A percentile compares a stretch with the other conserved stretches of the same genome.
These are phyloP conservation scores for Bathynomus jamesi DNA, from an alignment of 1,140 invertebrate species.

Conservation along the genomic window DNA sequence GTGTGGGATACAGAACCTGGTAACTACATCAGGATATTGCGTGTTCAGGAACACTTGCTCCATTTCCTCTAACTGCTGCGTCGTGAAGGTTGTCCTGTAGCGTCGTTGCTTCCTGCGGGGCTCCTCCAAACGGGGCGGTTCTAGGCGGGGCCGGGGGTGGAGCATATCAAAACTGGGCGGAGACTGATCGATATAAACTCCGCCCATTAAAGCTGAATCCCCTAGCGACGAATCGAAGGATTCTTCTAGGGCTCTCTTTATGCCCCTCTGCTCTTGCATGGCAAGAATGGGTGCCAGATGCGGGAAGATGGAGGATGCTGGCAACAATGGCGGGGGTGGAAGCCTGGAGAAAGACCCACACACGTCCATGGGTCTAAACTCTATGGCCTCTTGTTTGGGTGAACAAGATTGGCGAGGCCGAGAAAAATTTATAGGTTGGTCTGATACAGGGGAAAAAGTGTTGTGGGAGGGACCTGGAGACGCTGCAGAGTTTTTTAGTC, in stretches of 20 bases:
- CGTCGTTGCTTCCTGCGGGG: conserved; percentile 31
- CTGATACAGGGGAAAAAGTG: background rate
- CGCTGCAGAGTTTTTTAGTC: background rate
- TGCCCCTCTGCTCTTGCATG: conserved; percentile 17
- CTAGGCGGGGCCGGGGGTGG: conserved; percentile 10
- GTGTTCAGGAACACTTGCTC: conserved; percentile 35
- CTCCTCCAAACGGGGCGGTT: conserved; percentile 29
- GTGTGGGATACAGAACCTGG: too few species aligned
- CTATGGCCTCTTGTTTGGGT: background rate
- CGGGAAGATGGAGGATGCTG: conserved; percentile 30
- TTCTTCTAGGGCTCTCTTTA: conserved; percentile 24
- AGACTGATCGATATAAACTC: background rate
- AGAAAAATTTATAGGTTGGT: background rate
- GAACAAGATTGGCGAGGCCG: background rate
- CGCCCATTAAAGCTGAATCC: conserved; percentile 6
- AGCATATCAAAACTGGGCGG: background rate
- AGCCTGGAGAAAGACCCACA: conserved; percentile 4
- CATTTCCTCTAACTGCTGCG: conserved; percentile 36
- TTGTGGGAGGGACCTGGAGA: background rate
- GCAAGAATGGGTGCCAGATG: conserved; percentile 14
- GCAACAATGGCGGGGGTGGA: conserved; percentile 38
- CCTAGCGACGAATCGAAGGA: conserved; percentile 12
- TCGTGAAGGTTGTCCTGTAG: conserved; percentile 35
- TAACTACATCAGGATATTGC: conserved; percentile 35
- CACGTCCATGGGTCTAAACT: background rate